Conservation (phyloP, 1,140 invertebrate species). For the Periplaneta americana region DNA sequence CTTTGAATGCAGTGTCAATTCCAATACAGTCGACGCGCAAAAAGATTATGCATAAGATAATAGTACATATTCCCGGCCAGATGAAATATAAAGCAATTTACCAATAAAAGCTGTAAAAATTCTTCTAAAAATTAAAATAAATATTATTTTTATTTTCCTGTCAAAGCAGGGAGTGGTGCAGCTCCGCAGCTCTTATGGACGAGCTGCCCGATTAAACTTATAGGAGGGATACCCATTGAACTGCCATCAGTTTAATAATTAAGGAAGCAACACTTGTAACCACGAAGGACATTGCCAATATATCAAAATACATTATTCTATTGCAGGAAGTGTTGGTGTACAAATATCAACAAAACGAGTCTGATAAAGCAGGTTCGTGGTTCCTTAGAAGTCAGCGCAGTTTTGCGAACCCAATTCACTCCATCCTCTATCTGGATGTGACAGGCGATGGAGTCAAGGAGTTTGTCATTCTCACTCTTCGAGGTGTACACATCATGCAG, state of each 20-base stretch:
- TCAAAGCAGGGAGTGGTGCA: too few species aligned
- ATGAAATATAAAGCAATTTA: too few species aligned
- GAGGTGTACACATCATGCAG: slow-evolving; percentile 63
- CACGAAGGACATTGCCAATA: not conserved
- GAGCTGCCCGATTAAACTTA: too few species aligned
- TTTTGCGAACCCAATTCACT: slow-evolving; percentile 57
- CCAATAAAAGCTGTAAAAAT: too few species aligned
- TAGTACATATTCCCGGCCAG: too few species aligned
- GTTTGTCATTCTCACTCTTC: slow-evolving; percentile 58
- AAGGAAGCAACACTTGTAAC: not conserved
- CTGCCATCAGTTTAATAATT: not conserved
- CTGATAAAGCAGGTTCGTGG: slow-evolving; percentile 32
- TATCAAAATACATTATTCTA: not conserved
- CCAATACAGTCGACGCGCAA: too few species aligned
- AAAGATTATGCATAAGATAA: too few species aligned
- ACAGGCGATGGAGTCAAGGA: slow-evolving; percentile 64
- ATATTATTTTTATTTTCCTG: too few species aligned
- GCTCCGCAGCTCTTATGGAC: too few species aligned
- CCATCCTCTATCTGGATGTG: slow-evolving; percentile 57
- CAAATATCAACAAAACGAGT: slow-evolving; percentile 31
- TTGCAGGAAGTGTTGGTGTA: slow-evolving; percentile 54
- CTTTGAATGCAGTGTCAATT: too few species aligned
- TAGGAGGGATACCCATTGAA: too few species aligned
- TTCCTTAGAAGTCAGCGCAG: slow-evolving; percentile 40
- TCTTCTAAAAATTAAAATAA: too few species aligned